Evolutionary conservation across 2,113 vertebrate genomes (phyloP), one percentile per base, ranked within the genome.

Genomic region (Xenopus borealis): DNA sequence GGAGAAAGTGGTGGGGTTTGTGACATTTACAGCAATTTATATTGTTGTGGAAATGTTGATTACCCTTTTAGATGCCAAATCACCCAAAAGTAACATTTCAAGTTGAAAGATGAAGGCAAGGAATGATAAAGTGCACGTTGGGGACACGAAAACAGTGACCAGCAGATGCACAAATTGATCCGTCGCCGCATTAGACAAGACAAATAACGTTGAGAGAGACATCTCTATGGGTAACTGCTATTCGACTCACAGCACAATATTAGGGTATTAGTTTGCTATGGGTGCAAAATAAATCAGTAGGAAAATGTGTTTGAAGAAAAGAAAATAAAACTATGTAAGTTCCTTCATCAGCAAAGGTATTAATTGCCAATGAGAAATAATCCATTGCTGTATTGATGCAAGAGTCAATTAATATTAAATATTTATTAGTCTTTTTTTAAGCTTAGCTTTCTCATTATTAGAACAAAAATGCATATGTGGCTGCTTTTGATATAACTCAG

Each of bases 151-250:
- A 83, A 45, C 17, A 78, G 18, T 81, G 76, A 72, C 79, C 13
- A 80, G 67, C 79, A 81, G 80, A n/a, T 67, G 83, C 63, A 80
- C 69, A 78, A 79, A 83, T 71, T 79, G 66, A 78, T 85, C 55
- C 78, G 3, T 79, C 81, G 74, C 57, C 72, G 8, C 72, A 67
- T 45, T 79, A 71, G 63, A 57, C 14, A 79, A 66, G 61, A 69
- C 63, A 81, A 63, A 69, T 65, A 81, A 72, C 80, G 58, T 79
- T 62, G 23, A 62, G 62, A 82, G 82, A 80, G 46, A 19, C 70
- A 13, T 62, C 58, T 63, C 46, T 16, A 5, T 57, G 18, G 50
- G 19, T 55, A 50, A 40, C 33, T 40, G 33, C 33, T 40, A 6
- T 40, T 47, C 9, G 16, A 19, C 13, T 44, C 46, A 33, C 14